Percentiles rank a stretch among this genome's conserved stretches.
Evolutionary conservation across 1,140 invertebrate species (phyloP).

Genomic region (Drosophila repleta): DNA sequence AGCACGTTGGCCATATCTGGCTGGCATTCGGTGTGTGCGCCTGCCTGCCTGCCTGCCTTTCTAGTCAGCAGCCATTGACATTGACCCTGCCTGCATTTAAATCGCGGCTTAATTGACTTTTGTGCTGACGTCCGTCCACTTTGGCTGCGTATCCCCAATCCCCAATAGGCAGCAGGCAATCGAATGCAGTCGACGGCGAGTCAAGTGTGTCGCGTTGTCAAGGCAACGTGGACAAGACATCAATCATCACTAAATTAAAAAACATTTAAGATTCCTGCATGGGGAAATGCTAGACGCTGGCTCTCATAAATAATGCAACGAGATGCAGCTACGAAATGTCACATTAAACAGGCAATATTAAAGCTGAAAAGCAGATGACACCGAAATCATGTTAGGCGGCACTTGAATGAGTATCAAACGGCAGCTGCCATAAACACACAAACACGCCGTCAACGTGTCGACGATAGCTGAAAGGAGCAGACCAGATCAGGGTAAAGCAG

Average conservation of each 20-base stretch:
- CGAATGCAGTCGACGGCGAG: constrained; percentile 10
- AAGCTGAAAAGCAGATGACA: constrained; percentile 82
- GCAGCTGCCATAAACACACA: constrained; percentile 82
- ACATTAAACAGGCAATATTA: constrained; percentile 81
- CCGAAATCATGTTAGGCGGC: constrained; percentile 82
- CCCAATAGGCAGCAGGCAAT: constrained; percentile 25
- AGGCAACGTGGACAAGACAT: constrained; percentile 75
- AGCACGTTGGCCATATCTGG: constrained; percentile 57
- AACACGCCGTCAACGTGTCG: constrained; percentile 59
- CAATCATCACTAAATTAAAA: constrained; percentile 83
- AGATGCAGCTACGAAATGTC: constrained; percentile 65
- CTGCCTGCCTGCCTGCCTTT: no score
- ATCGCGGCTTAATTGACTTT: constrained; percentile 77
- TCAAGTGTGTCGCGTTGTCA: constrained; percentile 73
- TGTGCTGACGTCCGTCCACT: constrained; percentile 39
- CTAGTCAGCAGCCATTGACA: constrained; percentile 46
- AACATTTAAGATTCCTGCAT: constrained; percentile 75
- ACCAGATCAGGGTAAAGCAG: constrained; percentile 9
- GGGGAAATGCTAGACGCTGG: constrained; percentile 55
- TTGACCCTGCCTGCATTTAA: constrained; percentile 78
- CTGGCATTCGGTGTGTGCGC: constrained; percentile 46
- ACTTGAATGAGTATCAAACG: constrained; percentile 82
- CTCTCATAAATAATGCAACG: constrained; percentile 76
- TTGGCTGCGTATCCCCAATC: constrained; percentile 61
- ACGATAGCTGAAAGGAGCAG: constrained; percentile 37